These are phyloP conservation scores for Crotalus tigris DNA, from an alignment of 2,113 vertebrate genomes.

Conservation along the genomic window DNA sequence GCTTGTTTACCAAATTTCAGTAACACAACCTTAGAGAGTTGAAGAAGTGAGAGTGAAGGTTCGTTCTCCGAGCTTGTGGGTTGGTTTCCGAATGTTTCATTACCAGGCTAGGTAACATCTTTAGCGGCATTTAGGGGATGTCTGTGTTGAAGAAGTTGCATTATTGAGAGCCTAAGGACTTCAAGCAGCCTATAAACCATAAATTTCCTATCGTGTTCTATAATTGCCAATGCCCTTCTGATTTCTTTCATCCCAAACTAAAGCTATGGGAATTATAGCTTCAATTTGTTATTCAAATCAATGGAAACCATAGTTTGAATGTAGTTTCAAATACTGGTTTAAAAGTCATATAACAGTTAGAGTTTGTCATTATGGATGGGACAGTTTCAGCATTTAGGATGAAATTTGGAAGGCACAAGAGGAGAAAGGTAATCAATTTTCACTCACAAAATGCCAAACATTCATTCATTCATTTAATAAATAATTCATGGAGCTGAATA, in stretches of 20 bases:
- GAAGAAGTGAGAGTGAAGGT: background rate
- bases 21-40: background rate
- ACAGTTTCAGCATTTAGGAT: background rate
- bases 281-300: background rate
- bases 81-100: too few species aligned
- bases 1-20: background rate
- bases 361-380: background rate
- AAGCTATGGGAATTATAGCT: background rate
- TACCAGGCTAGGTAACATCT: too few species aligned
- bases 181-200: background rate
- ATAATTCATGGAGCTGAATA: background rate
- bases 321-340: background rate
- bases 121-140: too few species aligned
- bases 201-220: background rate
- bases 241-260: background rate
- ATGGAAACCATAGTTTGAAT: background rate
- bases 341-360: background rate
- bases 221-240: background rate
- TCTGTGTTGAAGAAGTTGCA: background rate
- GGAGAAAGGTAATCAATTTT: too few species aligned
- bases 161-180: background rate
- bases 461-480: background rate
- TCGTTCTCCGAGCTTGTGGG: too few species aligned
- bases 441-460: background rate
- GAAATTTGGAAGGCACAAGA: background rate